A percentile compares a stretch with the other conserved stretches of the same genome.
Conservation (phyloP, 2,797 vertebrate species). For the Hafferia zeledoni region DNA sequence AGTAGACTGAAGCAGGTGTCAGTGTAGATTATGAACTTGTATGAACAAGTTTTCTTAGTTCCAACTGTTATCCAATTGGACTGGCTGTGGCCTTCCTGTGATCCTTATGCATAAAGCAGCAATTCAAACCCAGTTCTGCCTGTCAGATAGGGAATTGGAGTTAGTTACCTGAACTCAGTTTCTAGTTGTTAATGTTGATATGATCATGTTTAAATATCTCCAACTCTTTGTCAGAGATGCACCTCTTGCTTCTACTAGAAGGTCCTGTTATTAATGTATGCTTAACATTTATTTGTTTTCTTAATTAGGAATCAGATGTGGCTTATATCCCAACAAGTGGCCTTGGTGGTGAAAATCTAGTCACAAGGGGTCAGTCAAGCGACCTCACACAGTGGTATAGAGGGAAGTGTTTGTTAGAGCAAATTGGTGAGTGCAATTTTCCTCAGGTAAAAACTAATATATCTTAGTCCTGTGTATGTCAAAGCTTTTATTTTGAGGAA, state of each 20-base stretch:
- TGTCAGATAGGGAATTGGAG: background rate
- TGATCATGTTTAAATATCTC: background rate
- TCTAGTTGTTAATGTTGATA: background rate
- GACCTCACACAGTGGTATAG: constrained; percentile 91
- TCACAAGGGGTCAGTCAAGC: constrained; percentile 81
- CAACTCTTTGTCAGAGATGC: background rate
- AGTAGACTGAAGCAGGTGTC: background rate
- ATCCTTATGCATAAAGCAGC: background rate
- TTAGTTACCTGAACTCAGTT: background rate
- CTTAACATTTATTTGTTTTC: constrained; percentile 10
- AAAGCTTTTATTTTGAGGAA: background rate
- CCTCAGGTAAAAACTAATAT: background rate
- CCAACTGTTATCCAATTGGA: background rate
- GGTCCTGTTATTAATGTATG: background rate
- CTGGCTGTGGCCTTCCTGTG: background rate
- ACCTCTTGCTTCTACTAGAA: background rate
- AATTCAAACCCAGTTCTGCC: background rate
- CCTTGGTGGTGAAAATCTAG: constrained; percentile 94
- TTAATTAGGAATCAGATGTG: constrained; percentile 91
- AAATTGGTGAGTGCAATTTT: constrained; percentile 86
- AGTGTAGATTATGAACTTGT: background rate
- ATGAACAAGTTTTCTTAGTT: background rate
- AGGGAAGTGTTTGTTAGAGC: constrained; percentile 90
- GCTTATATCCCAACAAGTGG: constrained; percentile 95
- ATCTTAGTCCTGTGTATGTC: background rate